phyloP scores from a whole-genome alignment of 2,113 vertebrate species.

The Acanthisitta chloris region DNA sequence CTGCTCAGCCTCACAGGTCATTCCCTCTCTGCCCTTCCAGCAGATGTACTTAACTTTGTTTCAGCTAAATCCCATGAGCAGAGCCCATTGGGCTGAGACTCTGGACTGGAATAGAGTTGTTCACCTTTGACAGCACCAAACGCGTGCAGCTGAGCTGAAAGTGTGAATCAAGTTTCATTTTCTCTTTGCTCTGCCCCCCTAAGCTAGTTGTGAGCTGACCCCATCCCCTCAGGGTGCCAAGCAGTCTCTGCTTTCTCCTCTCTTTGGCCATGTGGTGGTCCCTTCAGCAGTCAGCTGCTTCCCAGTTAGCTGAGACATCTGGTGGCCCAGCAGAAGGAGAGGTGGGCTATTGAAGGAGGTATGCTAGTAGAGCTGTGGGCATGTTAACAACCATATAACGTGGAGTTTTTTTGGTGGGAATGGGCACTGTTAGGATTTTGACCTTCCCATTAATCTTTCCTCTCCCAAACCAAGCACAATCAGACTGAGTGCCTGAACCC shows the following conservation, averaged over 20 bases:
- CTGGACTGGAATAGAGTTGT: not conserved
- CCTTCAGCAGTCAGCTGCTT: not conserved
- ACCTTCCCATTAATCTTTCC: not conserved
- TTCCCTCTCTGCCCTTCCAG: not conserved
- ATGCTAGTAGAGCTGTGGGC: not conserved
- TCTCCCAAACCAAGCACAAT: not conserved
- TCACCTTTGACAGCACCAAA: not conserved
- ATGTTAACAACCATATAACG: not conserved
- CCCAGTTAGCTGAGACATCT: not conserved
- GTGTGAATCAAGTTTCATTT: not conserved
- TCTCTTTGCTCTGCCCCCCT: not conserved
- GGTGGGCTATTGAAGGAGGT: not conserved
- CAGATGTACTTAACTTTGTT: not conserved
- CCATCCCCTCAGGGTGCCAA: not conserved
- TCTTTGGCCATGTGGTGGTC: not conserved
- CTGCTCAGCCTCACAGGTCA: not conserved
- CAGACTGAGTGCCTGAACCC: not conserved
- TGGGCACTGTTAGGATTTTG: not conserved
- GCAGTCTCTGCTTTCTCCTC: not conserved
- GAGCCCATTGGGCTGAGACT: not conserved
- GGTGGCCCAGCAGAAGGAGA: not conserved
- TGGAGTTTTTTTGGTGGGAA: fast-evolving
- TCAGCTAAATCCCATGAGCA: not conserved
- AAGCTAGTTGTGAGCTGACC: not conserved
- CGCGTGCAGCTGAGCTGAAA: not conserved